Base-by-base conservation (phyloP, 2,797 vertebrate genomes). In the Semotilus atromaculatus region DNA sequence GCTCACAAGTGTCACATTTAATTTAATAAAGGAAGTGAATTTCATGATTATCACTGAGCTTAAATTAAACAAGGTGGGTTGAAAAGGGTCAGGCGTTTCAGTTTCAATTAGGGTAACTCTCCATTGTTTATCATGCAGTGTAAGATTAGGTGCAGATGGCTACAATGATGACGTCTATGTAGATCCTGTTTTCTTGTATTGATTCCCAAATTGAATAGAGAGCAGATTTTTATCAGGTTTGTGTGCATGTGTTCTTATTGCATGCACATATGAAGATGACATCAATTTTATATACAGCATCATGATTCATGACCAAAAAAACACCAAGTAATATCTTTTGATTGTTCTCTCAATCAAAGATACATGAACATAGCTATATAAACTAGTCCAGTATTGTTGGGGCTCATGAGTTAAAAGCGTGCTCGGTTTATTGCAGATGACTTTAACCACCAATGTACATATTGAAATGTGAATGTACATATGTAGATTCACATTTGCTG, bases 41-140 rank as follows among this genome's bases (percentile, higher is more conserved):
- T 78, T 84, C 75, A 45, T 84, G 75, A 84, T 84, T 84, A 79
- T 78, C 51, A 70, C 83, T 79, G 67, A 84, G 75, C 53, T 84
- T 78, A 84, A 77, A 76, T 83, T 76, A 83, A 83, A 83, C 81
- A 83, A 83, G 81, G 82, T 76, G 82, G 82, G 82, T 77, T 83
- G 73, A 77, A 68, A 76, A 67, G 72, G 75, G 75, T 84, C 83
- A 84, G 73, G 66, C 73, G 36, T 70, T 84, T 84, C 82, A 58
- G 75, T 78, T 84, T 70, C 48, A 84, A 70, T 78, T 84, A 84
- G 58, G 53, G 34, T 70, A 71, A 60, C 74, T 34, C 51, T 78
- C 51, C 6, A 62, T 84, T 84, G 83, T 84, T 84, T 79, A 84
- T 71, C 74, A 79, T 45, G 53, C 66, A 48, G 51, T 36, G 16